phyloP scores from a whole-genome alignment of 2,888 invertebrate genomes.

The Dendrolimus houi region DNA sequence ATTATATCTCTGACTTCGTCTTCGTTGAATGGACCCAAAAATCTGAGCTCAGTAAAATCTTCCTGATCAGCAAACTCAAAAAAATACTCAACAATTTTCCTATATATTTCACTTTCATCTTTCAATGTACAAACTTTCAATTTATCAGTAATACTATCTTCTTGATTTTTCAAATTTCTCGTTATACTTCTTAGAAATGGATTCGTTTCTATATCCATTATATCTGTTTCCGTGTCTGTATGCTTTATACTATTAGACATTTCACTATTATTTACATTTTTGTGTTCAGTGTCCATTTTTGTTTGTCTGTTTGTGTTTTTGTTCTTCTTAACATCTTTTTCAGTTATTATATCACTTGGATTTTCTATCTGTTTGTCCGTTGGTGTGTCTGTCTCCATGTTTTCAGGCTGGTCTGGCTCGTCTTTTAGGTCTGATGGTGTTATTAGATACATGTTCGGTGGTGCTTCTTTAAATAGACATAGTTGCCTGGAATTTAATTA shows the following conservation, averaged over 20 bases:
- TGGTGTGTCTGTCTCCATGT: neutral
- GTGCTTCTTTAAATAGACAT: conserved; percentile 40
- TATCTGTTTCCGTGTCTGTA: neutral
- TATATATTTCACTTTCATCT: conserved; percentile 2
- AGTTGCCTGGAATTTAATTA: conserved; percentile 26
- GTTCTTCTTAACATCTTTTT: conserved; percentile 1
- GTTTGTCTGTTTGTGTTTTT: neutral
- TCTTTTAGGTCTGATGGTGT: conserved; percentile 36
- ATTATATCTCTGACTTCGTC: conserved; percentile 25
- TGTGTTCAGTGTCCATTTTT: conserved; percentile 3
- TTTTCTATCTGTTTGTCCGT: neutral
- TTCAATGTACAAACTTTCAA: conserved; percentile 5
- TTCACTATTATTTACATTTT: no score
- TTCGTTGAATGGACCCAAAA: conserved; percentile 33
- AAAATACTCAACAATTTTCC: conserved; percentile 31
- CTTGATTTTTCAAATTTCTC: conserved; percentile 15
- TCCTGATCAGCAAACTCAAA: conserved; percentile 24
- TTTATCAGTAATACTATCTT: conserved; percentile 2
- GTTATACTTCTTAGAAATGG: conserved; percentile 34
- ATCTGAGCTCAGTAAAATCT: conserved; percentile 33
- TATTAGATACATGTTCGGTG: conserved; percentile 33
- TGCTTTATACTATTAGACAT: neutral
- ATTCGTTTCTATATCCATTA: conserved; percentile 19
- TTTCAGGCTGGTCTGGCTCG: conserved; percentile 11
- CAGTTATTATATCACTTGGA: no score